Conservation (phyloP, 2,888 invertebrate species). For the Phalera bucephala region DNA sequence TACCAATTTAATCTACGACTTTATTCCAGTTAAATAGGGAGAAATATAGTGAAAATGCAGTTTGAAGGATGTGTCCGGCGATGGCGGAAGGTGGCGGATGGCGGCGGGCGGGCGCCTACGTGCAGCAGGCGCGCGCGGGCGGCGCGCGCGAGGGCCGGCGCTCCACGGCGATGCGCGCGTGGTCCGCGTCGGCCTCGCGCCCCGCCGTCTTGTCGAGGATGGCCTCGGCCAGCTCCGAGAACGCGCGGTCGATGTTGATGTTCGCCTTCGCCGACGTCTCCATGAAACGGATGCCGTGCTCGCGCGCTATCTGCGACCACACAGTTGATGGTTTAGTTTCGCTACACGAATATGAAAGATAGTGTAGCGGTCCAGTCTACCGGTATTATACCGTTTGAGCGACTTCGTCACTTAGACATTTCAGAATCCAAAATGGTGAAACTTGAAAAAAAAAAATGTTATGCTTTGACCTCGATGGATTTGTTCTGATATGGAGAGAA, state of each 20-base stretch:
- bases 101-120: conserved; percentile 35
- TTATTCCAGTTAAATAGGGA: too few relatives aligned
- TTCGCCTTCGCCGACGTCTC: conserved; percentile 99
- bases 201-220: conserved; percentile 95
- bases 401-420: too few relatives aligned
- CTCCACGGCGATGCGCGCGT: conserved; percentile 85
- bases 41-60: too few relatives aligned
- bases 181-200: conserved; percentile 88
- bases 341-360: too few relatives aligned
- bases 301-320: conserved; percentile 91
- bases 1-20: too few relatives aligned
- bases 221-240: conserved; percentile 96
- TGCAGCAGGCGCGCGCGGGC: conserved; percentile 79
- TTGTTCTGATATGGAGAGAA: too few relatives aligned
- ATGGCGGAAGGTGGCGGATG: not conserved
- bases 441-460: too few relatives aligned
- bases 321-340: too few relatives aligned
- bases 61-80: conserved; percentile 1
- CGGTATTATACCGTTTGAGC: too few relatives aligned
- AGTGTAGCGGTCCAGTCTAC: too few relatives aligned
- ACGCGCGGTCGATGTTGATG: conserved; percentile 97
- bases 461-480: too few relatives aligned
- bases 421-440: too few relatives aligned
- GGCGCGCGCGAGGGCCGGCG: conserved; percentile 86
- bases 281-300: conserved; percentile 98